phyloP scores from a whole-genome alignment of 1,140 invertebrate species.

The Spodoptera frugiperda region DNA sequence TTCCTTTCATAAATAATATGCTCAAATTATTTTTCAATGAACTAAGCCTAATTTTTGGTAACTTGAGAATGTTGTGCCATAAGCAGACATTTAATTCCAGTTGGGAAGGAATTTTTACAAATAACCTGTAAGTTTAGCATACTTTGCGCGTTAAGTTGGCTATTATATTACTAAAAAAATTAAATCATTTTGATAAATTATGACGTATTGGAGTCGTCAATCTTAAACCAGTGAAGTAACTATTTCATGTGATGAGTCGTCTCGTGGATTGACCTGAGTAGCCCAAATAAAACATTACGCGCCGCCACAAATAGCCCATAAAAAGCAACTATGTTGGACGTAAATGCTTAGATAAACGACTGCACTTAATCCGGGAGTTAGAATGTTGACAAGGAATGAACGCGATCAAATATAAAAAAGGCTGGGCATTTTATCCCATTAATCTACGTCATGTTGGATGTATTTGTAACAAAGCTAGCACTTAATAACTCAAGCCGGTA shows the following conservation, averaged over 20 bases:
- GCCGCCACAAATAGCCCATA: constrained; percentile 60
- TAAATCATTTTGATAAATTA: no score
- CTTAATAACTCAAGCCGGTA: constrained; percentile 74
- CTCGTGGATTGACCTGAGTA: constrained; percentile 56
- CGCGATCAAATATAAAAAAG: constrained; percentile 73
- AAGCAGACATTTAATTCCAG: no score
- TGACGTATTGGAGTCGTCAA: not conserved
- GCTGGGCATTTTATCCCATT: constrained; percentile 73
- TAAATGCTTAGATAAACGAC: constrained; percentile 76
- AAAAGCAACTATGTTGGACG: constrained; percentile 68
- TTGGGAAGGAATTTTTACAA: no score
- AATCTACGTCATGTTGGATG: constrained; percentile 79
- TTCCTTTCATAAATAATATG: not conserved
- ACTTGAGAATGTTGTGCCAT: no score
- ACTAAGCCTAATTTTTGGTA: no score
- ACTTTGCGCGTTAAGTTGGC: no score
- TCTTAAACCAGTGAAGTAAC: constrained; percentile 5
- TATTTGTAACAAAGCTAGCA: constrained; percentile 81
- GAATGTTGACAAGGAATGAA: constrained; percentile 78
- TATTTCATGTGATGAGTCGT: constrained; percentile 15
- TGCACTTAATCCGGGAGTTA: constrained; percentile 78
- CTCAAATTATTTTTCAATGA: no score
- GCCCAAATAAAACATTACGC: constrained; percentile 63
- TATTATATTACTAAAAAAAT: no score
- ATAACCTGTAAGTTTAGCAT: no score